Evolutionary conservation across 1,140 invertebrate genomes (phyloP), one percentile per base, ranked within the genome.

Genomic region (Gonatopus flavifemur): DNA sequence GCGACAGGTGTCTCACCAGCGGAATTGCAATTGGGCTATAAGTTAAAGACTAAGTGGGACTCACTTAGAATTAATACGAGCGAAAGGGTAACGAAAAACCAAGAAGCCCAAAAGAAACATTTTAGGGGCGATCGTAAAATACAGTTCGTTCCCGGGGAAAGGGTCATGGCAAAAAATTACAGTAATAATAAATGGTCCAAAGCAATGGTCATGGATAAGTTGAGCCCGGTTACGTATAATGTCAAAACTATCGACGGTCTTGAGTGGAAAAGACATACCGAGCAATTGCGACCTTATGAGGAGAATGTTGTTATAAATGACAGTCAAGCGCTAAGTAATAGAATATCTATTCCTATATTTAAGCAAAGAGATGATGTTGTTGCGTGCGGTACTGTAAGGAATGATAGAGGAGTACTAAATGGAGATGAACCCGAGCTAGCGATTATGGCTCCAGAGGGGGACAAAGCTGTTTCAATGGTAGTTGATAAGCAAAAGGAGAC

Each of bases 151-250:
- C 16, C 30, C 2, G 21, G 45, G 1, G 48, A 62, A 1, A 10
- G 28, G 22, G 46, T 56, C 0, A 62, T 57, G 40, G 57, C 46
- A 13, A 59, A 57, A 42, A 54, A 62, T 42, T 54, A 54, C 9
- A 42, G 37, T 28, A 39, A 49, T 16, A 31, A 48, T 3, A 59
- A 57, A 31, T 63, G 54, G 53, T 51, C 49, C 35, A 32, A 49
- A 35, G 43, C 47, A 8, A 33, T 35, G 35, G 39, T 63, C 28
- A 13, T 47, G 3, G 44, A 55, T n/a, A 43, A 30, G 20, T 24
- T 54, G 8, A 36, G 52, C 5, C 50, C 51, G 9, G 47, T 62
- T 13, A 56, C 58, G 16, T 65, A 65, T 44, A 31, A 18, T 0
- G 47, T 62, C 13, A 18, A 30, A 24, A 54, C 57, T 9, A 21